These are phyloP conservation scores for Cenopis cana DNA, from an alignment of 2,888 invertebrate species.

Conservation along the genomic window DNA sequence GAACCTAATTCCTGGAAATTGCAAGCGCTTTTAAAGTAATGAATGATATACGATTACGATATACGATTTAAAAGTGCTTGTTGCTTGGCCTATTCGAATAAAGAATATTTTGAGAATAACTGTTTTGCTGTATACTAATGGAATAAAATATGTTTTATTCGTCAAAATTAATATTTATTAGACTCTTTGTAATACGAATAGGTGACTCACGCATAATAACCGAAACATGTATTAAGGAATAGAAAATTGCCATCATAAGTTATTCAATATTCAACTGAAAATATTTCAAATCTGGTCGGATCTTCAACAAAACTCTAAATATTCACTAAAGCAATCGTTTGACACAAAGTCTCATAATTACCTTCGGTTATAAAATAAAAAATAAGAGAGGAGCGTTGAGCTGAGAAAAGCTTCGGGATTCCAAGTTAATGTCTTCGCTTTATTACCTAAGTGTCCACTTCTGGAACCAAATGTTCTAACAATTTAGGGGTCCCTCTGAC, in stretches of 20 bases:
- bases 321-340: constrained; percentile 24
- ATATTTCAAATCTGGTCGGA: not conserved
- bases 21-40: not conserved
- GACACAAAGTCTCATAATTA: constrained; percentile 39
- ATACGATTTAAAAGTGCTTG: too few relatives aligned
- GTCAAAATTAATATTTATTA: too few relatives aligned
- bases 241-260: too few relatives aligned
- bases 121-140: too few relatives aligned
- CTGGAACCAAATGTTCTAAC: constrained; percentile 29
- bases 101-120: too few relatives aligned
- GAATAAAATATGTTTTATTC: too few relatives aligned
- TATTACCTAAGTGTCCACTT: constrained; percentile 36
- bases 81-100: too few relatives aligned
- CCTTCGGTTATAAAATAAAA: constrained; percentile 39
- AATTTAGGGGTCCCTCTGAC: constrained; percentile 13
- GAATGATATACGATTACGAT: too few relatives aligned
- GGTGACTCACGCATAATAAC: too few relatives aligned
- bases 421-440: constrained; percentile 40
- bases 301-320: not conserved
- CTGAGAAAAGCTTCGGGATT: constrained; percentile 22
- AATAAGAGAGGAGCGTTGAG: constrained; percentile 28
- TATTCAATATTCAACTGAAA: too few relatives aligned
- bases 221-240: too few relatives aligned
- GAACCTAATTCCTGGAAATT: not conserved
- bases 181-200: too few relatives aligned